A percentile compares a stretch with the other conserved stretches of the same genome.
These are phyloP conservation scores for Adela reaumurella DNA, from an alignment of 2,888 invertebrate genomes.

Conservation along the genomic window DNA sequence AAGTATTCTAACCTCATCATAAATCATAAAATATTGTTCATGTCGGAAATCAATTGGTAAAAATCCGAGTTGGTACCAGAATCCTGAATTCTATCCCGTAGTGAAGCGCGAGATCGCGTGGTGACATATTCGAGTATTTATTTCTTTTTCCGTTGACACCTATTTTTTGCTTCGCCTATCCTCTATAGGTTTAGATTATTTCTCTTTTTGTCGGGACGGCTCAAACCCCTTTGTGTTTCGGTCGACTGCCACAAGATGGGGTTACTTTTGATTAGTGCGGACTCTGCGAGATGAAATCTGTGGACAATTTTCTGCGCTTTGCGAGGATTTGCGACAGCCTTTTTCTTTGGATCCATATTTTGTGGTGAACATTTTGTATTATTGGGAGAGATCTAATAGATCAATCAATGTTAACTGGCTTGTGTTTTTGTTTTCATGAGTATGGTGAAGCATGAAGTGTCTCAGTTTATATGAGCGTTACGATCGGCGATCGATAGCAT, in stretches of 20 bases:
- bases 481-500: no score
- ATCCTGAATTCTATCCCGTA: no score
- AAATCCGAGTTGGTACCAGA: no score
- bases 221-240: not conserved
- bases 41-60: no score
- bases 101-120: no score
- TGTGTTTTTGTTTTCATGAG: no score
- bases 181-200: not conserved
- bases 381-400: not conserved
- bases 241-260: not conserved
- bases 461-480: no score
- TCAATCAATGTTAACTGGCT: not conserved
- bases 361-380: not conserved
- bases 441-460: no score
- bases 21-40: no score
- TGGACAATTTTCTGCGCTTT: not conserved
- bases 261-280: not conserved
- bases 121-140: not conserved
- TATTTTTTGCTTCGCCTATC: not conserved
- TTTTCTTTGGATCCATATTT: not conserved
- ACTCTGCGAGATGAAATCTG: not conserved
- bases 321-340: not conserved
- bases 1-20: no score
- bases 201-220: not conserved
- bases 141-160: not conserved